A percentile compares a stretch with the other conserved stretches of the same genome.
Evolutionary conservation across 35 echinoderm and acorn worm genomes (phyloP).

Genomic region (Heliocidaris erythrogramma): DNA sequence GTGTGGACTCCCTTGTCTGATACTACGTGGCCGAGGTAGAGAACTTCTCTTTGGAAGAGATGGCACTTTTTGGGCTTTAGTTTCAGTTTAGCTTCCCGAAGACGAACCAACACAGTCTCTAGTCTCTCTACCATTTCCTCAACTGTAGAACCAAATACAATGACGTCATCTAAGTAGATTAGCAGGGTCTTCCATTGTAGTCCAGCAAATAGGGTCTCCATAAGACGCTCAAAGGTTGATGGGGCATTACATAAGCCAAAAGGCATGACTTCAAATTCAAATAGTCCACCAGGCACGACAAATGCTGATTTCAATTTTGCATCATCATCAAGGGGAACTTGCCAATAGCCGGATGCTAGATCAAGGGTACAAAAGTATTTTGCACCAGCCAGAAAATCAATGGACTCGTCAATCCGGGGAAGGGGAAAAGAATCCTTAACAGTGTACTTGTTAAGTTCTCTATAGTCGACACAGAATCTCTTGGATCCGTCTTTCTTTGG

Average conservation of each 20-base stretch:
- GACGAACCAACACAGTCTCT: neutral
- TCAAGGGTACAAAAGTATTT: too few relatives aligned
- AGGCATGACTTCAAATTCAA: slow-evolving; percentile 66
- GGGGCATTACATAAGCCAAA: slow-evolving; percentile 75
- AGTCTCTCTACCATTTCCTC: slow-evolving; percentile 36
- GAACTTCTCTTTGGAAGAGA: neutral
- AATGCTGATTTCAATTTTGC: slow-evolving; percentile 61
- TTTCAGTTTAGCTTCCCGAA: neutral
- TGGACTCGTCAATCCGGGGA: too few relatives aligned
- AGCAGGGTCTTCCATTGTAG: slow-evolving; percentile 53
- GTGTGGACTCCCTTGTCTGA: neutral
- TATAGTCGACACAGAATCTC: too few relatives aligned
- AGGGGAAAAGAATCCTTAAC: too few relatives aligned
- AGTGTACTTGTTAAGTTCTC: too few relatives aligned
- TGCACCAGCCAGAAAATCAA: too few relatives aligned
- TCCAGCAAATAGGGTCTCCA: slow-evolving; percentile 27
- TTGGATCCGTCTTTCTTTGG: too few relatives aligned
- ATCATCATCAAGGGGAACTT: slow-evolving; percentile 43
- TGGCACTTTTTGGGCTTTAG: neutral
- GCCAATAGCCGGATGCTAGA: too few relatives aligned
- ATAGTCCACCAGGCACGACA: slow-evolving; percentile 28
- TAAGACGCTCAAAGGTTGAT: slow-evolving; percentile 74
- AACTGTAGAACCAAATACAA: slow-evolving; percentile 28
- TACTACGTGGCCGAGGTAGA: neutral
- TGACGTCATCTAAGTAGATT: slow-evolving; percentile 53